These are phyloP conservation scores for Tenebrosternarchus preto DNA, from an alignment of 2,113 vertebrate genomes.

Conservation along the genomic window DNA sequence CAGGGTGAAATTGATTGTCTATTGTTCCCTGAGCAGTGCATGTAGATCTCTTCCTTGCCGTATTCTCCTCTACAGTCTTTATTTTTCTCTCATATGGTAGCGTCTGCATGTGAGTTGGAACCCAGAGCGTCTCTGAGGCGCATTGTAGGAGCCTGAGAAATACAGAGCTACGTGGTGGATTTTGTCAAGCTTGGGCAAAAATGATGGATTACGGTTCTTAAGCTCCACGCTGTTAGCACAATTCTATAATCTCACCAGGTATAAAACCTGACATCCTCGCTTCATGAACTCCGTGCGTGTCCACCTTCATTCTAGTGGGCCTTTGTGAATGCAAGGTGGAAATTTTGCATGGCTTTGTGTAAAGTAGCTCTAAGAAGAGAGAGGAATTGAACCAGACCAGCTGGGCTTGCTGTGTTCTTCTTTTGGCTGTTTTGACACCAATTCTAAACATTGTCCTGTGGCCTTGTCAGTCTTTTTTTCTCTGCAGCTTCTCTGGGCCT, in stretches of 20 bases:
- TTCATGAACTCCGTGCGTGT: no score
- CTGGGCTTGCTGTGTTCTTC: not conserved
- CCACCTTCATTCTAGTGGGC: not conserved
- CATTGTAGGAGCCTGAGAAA: no score
- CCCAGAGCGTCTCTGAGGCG: not conserved
- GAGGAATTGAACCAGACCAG: no score
- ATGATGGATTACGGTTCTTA: no score
- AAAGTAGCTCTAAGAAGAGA: not conserved
- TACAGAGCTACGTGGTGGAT: not conserved
- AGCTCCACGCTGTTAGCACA: not conserved
- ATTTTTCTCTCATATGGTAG: not conserved
- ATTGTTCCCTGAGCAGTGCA: slow-evolving; percentile 1
- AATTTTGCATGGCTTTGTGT: no score
- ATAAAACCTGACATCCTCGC: not conserved
- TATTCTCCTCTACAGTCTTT: not conserved
- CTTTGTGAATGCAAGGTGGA: no score
- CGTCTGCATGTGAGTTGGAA: not conserved
- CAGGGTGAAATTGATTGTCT: slow-evolving; percentile 26
- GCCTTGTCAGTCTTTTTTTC: slow-evolving; percentile 34
- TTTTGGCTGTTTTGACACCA: not conserved
- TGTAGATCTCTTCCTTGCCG: not conserved
- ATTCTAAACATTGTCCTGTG: slow-evolving; percentile 14
- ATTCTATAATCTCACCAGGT: not conserved
- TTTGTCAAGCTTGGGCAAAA: not conserved
- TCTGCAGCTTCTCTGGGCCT: not conserved